Evolutionary conservation across 2,113 vertebrate species (phyloP), one percentile per base, ranked within the genome.

Genomic region (Saimiri boliviensis): DNA sequence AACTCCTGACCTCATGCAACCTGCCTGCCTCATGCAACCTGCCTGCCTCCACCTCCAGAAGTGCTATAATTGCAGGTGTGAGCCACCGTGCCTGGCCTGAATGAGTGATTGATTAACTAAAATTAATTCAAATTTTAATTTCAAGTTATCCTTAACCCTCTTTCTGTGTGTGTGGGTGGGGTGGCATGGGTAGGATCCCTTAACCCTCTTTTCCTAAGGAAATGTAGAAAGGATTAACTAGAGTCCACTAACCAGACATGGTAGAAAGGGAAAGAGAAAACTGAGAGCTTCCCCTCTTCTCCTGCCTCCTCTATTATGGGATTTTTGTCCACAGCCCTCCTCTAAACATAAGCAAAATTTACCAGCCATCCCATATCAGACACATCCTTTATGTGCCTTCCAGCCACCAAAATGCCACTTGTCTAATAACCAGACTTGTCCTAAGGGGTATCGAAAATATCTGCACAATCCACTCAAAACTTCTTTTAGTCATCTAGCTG

Each of bases 141-240:
- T 4, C 23, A 93, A 74, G 79, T 60, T 32, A 70, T 66, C 68
- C 63, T 91, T 77, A 86, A 86, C 40, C 32, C 21, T 52, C 52
- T 52, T 52, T 52, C 0, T 52, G 14, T 52, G 14, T 52, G 49
- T 16, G 49, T 13, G 14, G 49, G 49, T 0, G 13, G 49, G 13
- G 49, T 4, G 49, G 49, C 42, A 4, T 16, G 49, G 49, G 52
- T 52, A 52, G 52, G 52, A 52, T 52, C 52, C 68, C 56, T 91
- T 77, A 86, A 86, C 40, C n/a, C 21, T 79, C n/a, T 94, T 92
- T 94, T 85, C 88, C 42, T 37, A 94, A 84, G 40, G 35, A 95
- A 89, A 71, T 40, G 7, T 3, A 7, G 16, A 83, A 9, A 80
- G 47, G 42, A 37, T 2, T 63, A 63, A 94, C 58, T 25, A 76